These are phyloP conservation scores for Gallirallus australis DNA, from an alignment of 2,797 vertebrate genomes.

Conservation along the genomic window DNA sequence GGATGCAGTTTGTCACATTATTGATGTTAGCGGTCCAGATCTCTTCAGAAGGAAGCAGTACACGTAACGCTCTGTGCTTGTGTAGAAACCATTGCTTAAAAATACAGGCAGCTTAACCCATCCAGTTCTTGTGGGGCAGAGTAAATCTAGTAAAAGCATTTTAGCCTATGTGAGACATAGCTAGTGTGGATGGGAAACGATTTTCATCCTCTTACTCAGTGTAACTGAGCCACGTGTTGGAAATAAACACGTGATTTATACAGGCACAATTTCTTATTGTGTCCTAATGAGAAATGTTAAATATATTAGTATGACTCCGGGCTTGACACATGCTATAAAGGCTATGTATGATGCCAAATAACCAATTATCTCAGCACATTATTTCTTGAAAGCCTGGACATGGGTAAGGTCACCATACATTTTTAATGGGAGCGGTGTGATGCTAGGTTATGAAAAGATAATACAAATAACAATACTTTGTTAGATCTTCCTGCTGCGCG, in stretches of 20 bases:
- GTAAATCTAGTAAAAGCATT: constrained; percentile 56
- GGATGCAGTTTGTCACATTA: constrained; percentile 16
- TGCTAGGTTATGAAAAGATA: constrained; percentile 24
- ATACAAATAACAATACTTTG: constrained; percentile 23
- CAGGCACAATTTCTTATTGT: constrained; percentile 39
- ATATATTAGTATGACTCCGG: constrained; percentile 40
- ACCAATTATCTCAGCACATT: constrained; percentile 43
- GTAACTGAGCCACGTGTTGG: constrained; percentile 24
- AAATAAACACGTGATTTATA: constrained; percentile 56
- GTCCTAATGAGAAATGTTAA: constrained; percentile 59
- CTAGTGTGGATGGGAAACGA: constrained; percentile 29
- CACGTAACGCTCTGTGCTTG: not conserved
- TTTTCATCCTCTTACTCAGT: constrained; percentile 40
- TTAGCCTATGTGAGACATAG: constrained; percentile 23
- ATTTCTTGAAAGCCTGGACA: constrained; percentile 51
- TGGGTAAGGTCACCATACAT: constrained; percentile 8
- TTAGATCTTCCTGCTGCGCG: not conserved
- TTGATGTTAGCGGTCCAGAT: not conserved
- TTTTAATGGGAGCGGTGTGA: not conserved
- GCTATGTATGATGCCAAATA: constrained; percentile 16
- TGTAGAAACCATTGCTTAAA: not conserved
- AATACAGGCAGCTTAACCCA: constrained; percentile 41
- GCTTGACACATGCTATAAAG: constrained; percentile 26
- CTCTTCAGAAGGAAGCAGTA: constrained; percentile 9
- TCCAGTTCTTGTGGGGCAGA: constrained; percentile 7